Percentiles rank a stretch among this genome's conserved stretches.
phyloP scores from a whole-genome alignment of 2,888 invertebrate species.

The Orchesellides sinensis region DNA sequence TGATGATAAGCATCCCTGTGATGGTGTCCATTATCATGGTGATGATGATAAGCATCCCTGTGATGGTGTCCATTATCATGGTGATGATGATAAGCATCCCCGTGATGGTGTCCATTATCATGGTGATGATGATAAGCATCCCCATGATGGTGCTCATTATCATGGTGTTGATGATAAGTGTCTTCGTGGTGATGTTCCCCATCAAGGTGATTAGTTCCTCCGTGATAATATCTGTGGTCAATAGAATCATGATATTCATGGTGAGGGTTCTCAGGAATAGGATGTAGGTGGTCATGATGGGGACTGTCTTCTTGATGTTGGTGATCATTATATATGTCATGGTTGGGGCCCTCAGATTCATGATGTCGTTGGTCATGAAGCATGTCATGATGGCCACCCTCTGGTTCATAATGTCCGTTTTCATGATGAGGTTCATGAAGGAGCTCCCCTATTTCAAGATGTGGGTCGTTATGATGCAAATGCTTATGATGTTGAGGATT shows the following conservation, averaged over 20 bases:
- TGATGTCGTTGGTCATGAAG: not conserved
- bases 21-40: constrained; percentile 15
- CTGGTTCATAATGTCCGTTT: not conserved
- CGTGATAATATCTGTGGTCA: not conserved
- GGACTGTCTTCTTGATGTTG: not conserved
- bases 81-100: constrained; percentile 21
- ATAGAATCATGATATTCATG: not conserved
- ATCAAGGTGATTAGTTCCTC: not conserved
- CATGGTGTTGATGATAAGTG: not conserved
- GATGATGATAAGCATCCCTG: constrained; percentile 4
- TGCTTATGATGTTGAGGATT: not conserved
- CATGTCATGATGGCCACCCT: not conserved
- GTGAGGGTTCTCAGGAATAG: not conserved
- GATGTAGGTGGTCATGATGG: not conserved
- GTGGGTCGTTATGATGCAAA: not conserved
- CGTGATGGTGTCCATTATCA: not conserved
- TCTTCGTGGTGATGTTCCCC: not conserved
- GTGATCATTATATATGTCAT: not conserved
- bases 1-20: constrained; percentile 30
- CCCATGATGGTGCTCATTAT: not conserved
- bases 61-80: constrained; percentile 18
- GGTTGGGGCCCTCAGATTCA: not conserved
- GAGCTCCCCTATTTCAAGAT: too few relatives aligned
- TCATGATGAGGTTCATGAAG: not conserved
- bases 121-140: not conserved